These are phyloP conservation scores for Pogona vitticeps DNA, from an alignment of 2,113 vertebrate species.

Conservation along the genomic window DNA sequence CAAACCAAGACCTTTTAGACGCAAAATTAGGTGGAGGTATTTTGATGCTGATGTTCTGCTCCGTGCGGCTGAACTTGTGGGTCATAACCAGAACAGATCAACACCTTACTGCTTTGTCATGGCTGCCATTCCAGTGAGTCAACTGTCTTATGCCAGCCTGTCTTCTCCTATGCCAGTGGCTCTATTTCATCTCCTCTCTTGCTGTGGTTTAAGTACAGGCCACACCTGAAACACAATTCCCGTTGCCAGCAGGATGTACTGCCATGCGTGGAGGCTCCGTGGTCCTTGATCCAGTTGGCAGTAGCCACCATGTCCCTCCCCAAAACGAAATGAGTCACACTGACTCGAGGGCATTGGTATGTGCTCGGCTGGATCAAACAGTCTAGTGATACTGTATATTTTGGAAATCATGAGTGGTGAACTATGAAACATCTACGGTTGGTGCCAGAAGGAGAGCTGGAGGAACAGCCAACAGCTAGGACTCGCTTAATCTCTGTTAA, in stretches of 20 bases:
- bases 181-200: background rate
- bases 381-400: background rate
- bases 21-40: background rate
- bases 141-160: background rate
- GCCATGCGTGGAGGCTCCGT: background rate
- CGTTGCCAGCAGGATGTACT: too few species aligned
- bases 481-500: accelerated
- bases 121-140: background rate
- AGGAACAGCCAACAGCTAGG: accelerated
- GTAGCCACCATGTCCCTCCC: too few species aligned
- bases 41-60: background rate
- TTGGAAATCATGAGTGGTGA: background rate
- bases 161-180: too few species aligned
- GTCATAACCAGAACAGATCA: background rate
- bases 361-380: background rate
- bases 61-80: background rate
- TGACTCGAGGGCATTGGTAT: background rate
- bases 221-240: background rate
- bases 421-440: background rate
- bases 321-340: background rate
- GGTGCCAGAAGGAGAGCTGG: background rate
- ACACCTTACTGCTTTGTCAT: background rate
- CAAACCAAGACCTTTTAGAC: too few species aligned
- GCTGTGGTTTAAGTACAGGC: background rate
- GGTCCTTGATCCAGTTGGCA: background rate